Evolutionary conservation across 1,140 invertebrate species (phyloP), one percentile per base, ranked within the genome.

Genomic region (Mya arenaria): DNA sequence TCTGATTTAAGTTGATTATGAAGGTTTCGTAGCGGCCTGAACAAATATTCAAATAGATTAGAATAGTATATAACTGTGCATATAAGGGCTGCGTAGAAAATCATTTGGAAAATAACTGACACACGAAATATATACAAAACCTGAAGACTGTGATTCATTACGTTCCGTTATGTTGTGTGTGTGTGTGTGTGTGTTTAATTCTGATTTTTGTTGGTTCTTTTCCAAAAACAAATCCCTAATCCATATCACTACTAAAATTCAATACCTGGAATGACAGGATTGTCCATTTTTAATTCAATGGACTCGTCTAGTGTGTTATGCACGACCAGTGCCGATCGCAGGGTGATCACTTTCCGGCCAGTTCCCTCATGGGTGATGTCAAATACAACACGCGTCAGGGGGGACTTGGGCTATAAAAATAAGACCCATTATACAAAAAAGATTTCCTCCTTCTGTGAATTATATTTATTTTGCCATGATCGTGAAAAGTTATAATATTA

Each of bases 271-370:
- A 68, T 86, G 78, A 85, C 86, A 58, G 25, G 84, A 52, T 82
- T 80, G 39, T 89, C 84, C 77, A 93, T 79, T 48, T 86, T 89
- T 10, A 92, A 71, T 39, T 92, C 89, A 19, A 92, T 71, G 62
- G 85, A 58, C 34, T 86, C 83, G 44, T 89, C 86, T 30, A 92
- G 85, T 65, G 86, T 86, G 93, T 99, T 99, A 6, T 94, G 92
- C 1, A 99, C 92, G 72, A 95, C 94, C 56, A 99, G 93, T 41
- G 97, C 97, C 28, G 98, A 99, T 73, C 97, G 94, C 4, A 99
- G 95, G n/a, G 97, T 97, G n/a, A 99, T 96, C 73, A 99, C 93
- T 93, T 99, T 99, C 80, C 97, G 95, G 0, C 98, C 98, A 41
- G 97, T 98, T 0, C 97, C 97, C 92, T 98, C 97, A 72, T 99